phyloP scores from a whole-genome alignment of 2,113 vertebrate genomes.

The Meles meles region DNA sequence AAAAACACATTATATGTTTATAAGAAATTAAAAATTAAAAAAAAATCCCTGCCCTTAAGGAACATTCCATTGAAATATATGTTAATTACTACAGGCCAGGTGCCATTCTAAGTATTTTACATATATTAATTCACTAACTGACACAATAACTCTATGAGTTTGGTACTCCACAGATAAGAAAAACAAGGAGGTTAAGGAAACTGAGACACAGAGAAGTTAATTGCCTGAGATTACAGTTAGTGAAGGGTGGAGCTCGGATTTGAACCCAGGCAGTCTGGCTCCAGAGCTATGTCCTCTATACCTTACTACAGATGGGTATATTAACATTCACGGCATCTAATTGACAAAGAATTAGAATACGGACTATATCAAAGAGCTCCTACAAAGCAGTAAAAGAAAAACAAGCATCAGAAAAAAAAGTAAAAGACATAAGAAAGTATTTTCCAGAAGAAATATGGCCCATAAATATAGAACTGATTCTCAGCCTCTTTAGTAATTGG shows the following conservation, averaged over 20 bases:
- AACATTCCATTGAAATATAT: background rate
- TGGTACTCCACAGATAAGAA: background rate
- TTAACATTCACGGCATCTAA: background rate
- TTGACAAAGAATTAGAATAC: background rate
- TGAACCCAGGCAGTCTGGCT: background rate
- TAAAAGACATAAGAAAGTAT: background rate
- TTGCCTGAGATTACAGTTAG: background rate
- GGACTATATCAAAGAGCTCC: background rate
- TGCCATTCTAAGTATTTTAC: background rate
- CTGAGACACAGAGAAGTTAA: background rate
- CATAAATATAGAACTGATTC: background rate
- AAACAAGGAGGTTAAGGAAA: background rate
- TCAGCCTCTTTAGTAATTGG: background rate
- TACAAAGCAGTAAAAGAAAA: background rate
- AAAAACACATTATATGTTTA: no score
- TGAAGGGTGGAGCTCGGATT: background rate
- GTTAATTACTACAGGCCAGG: background rate
- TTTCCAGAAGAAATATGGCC: background rate
- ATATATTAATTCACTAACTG: background rate
- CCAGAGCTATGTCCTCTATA: background rate
- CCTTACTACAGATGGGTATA: background rate
- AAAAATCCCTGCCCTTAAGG: background rate
- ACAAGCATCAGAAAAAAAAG: conserved; percentile 5
- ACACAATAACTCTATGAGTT: background rate
- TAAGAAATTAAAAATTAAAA: background rate